Evolutionary conservation across 2,888 invertebrate species (phyloP).

Genomic region (Harpagoxenus sublaevis): DNA sequence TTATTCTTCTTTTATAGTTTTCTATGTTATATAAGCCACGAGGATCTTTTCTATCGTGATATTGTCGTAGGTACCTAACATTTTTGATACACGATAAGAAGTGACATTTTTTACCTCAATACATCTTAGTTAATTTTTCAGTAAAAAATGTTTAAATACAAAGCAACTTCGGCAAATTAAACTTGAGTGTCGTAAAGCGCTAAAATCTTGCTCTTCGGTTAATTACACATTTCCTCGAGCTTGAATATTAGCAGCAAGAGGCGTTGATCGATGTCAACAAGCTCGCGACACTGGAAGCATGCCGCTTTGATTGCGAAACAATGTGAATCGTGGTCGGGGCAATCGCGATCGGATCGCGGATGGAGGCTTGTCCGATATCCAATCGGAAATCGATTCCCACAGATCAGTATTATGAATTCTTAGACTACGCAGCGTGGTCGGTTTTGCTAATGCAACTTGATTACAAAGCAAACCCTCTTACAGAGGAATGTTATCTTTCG

Average conservation of each 20-base stretch:
- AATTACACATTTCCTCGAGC: conserved; percentile 27
- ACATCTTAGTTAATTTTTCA: neutral
- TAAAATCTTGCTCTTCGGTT: neutral
- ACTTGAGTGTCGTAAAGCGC: neutral
- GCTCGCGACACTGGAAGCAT: conserved; percentile 71
- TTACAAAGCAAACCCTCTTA: conserved; percentile 34
- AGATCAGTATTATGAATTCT: conserved; percentile 65
- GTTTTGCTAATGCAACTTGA: conserved; percentile 25
- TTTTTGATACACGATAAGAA: neutral
- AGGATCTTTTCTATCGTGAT: neutral
- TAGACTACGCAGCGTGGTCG: conserved; percentile 42
- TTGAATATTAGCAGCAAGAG: conserved; percentile 58
- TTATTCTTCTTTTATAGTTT: conserved; percentile 31
- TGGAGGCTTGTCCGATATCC: conserved; percentile 64
- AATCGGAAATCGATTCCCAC: conserved; percentile 76
- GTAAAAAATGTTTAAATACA: neutral
- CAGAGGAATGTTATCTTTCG: neutral
- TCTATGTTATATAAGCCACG: neutral
- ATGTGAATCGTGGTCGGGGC: conserved; percentile 66
- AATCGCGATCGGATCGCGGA: conserved; percentile 68
- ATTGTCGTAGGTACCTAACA: neutral
- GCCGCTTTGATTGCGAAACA: conserved; percentile 75
- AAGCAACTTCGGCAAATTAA: neutral
- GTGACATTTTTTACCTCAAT: neutral
- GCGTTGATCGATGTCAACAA: conserved; percentile 73